These are phyloP conservation scores for Metellina segmentata DNA, from an alignment of 2,888 invertebrate species.

Conservation along the genomic window DNA sequence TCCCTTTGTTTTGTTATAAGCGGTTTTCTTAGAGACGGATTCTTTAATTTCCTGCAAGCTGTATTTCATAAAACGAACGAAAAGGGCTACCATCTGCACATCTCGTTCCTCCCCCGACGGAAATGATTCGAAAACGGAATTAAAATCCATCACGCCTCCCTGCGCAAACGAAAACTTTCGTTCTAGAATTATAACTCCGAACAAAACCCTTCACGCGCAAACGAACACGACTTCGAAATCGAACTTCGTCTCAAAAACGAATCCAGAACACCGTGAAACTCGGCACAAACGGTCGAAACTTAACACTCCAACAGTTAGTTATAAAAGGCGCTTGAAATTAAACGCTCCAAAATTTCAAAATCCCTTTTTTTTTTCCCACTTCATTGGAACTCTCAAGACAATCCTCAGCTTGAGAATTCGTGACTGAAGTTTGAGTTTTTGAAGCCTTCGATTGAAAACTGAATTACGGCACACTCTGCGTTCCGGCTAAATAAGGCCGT, in stretches of 20 bases:
- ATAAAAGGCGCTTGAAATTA: background rate
- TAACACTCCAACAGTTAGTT: background rate
- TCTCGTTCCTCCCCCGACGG: background rate
- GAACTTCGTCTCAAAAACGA: background rate
- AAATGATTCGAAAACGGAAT: background rate
- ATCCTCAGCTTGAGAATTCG: background rate
- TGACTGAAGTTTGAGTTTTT: background rate
- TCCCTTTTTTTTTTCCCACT: background rate
- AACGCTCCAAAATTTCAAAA: background rate
- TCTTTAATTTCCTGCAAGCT: no score
- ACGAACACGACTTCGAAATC: background rate
- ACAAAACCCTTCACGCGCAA: background rate
- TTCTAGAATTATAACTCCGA: background rate
- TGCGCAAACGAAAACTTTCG: background rate
- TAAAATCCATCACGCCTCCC: background rate
- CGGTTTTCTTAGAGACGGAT: no score
- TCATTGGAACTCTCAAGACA: background rate
- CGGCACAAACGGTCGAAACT: background rate
- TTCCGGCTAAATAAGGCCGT: constrained; percentile 9
- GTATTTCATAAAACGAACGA: background rate
- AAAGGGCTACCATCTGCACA: background rate
- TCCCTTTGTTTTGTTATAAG: no score
- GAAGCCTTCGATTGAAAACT: background rate
- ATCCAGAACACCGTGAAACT: background rate
- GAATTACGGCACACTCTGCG: background rate